Evolutionary conservation across 2,113 vertebrate genomes (phyloP).

Genomic region (Callorhinus ursinus): DNA sequence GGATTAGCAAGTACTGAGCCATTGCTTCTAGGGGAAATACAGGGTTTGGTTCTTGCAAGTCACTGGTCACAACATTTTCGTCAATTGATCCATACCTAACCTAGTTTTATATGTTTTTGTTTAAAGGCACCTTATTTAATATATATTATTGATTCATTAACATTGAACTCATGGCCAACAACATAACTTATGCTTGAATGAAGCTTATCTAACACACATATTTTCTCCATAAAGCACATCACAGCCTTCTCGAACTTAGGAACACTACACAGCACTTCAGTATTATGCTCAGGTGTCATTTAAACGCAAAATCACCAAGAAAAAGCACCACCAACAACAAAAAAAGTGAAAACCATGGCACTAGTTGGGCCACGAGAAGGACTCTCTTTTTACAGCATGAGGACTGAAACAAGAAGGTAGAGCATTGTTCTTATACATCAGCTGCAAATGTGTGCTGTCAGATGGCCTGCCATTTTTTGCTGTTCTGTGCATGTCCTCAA

Average conservation of each 20-base stretch:
- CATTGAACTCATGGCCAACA: neutral
- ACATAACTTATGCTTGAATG: neutral
- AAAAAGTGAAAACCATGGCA: neutral
- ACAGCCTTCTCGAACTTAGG: neutral
- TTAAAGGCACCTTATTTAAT: conserved; percentile 11
- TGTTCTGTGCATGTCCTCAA: no score
- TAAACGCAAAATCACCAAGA: neutral
- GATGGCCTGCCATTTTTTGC: neutral
- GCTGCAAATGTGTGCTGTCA: neutral
- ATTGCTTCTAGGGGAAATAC: neutral
- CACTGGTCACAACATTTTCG: neutral
- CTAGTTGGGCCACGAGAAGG: neutral
- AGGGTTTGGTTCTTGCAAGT: neutral
- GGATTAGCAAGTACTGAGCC: neutral
- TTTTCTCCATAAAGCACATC: neutral
- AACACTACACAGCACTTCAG: neutral
- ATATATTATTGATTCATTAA: neutral
- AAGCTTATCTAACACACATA: neutral
- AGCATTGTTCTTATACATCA: neutral
- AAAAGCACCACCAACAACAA: neutral
- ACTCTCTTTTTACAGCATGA: neutral
- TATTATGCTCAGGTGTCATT: neutral
- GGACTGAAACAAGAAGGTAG: neutral
- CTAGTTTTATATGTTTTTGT: neutral
- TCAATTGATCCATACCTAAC: neutral